Evolutionary conservation across 1,140 invertebrate species (phyloP).

Genomic region (Bradysia coprophila): DNA sequence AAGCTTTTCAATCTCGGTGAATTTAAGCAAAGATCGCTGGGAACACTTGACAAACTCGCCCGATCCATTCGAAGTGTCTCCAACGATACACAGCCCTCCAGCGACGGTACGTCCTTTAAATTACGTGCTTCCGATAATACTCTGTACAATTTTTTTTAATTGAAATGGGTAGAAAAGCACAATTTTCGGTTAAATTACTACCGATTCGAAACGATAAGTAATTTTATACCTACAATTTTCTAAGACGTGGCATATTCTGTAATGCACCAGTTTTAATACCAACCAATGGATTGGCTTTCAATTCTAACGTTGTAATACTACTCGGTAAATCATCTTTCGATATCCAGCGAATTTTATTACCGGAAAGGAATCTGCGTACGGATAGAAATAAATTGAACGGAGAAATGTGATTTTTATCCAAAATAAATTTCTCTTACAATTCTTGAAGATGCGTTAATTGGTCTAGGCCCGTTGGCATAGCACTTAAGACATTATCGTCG

Average conservation of each 20-base stretch:
- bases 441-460: slow-evolving; percentile 44
- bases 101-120: slow-evolving; percentile 57
- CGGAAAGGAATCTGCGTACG: slow-evolving; percentile 9
- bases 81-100: slow-evolving; percentile 57
- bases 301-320: slow-evolving; percentile 40
- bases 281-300: slow-evolving; percentile 49
- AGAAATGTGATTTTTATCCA: too few relatives aligned
- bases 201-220: too few relatives aligned
- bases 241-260: slow-evolving; percentile 38
- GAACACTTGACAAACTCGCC: slow-evolving; percentile 48
- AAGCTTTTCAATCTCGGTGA: slow-evolving; percentile 65
- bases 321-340: slow-evolving; percentile 36
- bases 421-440: slow-evolving; percentile 36
- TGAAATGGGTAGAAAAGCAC: slow-evolving; percentile 1
- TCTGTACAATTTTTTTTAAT: too few relatives aligned
- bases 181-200: not conserved
- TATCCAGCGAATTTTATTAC: slow-evolving; percentile 45
- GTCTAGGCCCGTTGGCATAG: slow-evolving; percentile 40
- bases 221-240: slow-evolving; percentile 52
- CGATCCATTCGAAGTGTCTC: slow-evolving; percentile 68
- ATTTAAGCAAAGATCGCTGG: slow-evolving; percentile 51
- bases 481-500: slow-evolving; percentile 49
- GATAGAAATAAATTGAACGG: slow-evolving; percentile 3
- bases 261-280: slow-evolving; percentile 42
- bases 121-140: slow-evolving; percentile 69